Percentiles rank a stretch among this genome's conserved stretches.
phyloP scores from a whole-genome alignment of 2,888 invertebrate species.

The Caenorhabditis doughertyi region DNA sequence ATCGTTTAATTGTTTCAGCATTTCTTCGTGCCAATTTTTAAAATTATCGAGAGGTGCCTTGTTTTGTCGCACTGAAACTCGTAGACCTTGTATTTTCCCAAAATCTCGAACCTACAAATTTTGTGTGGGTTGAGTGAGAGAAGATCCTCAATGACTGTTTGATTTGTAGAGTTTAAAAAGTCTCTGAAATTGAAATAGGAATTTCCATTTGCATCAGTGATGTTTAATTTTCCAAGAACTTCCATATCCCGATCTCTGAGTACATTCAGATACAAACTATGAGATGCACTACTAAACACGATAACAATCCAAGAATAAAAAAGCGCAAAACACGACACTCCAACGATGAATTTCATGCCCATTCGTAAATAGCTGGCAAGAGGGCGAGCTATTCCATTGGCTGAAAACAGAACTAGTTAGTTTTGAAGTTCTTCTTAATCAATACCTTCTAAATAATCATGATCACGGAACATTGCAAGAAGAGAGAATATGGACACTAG shows the following conservation, averaged over 20 bases:
- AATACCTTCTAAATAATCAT: background rate
- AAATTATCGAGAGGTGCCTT: background rate
- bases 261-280: conserved; percentile 23
- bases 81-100: background rate
- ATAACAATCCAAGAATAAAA: conserved; percentile 13
- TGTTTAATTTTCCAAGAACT: conserved; percentile 20
- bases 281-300: conserved; percentile 18
- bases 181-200: background rate
- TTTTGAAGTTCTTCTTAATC: background rate
- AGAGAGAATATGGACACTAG: background rate
- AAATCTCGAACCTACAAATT: background rate
- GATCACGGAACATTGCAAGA: background rate
- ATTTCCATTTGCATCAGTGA: background rate
- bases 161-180: conserved; percentile 3
- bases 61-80: background rate
- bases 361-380: background rate
- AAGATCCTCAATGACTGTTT: background rate
- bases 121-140: background rate
- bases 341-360: background rate
- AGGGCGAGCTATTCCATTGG: background rate
- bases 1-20: background rate
- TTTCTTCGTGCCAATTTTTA: background rate
- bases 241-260: conserved; percentile 27
- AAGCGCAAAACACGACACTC: background rate
- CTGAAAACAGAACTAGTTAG: background rate